These are phyloP conservation scores for Eumerus sabulonum DNA, from an alignment of 2,888 invertebrate genomes.

Conservation along the genomic window DNA sequence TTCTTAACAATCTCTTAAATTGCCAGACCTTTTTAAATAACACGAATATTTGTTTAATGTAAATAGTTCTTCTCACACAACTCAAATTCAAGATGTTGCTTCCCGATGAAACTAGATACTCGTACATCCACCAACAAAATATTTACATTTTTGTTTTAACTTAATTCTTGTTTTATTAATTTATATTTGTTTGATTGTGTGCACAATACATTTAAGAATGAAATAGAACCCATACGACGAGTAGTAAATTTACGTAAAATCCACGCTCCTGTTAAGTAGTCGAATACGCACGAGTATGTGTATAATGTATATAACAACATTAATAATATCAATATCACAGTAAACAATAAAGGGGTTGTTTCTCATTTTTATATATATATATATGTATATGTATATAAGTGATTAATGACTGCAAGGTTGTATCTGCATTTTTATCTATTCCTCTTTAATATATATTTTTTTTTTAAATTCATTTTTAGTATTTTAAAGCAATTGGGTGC, in stretches of 20 bases:
- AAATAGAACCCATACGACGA: constrained; percentile 22
- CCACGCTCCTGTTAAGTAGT: background rate
- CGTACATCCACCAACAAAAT: too few relatives aligned
- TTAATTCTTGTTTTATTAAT: constrained; percentile 4
- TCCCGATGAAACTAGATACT: too few relatives aligned
- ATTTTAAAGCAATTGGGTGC: constrained; percentile 46
- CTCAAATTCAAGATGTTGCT: constrained; percentile 8
- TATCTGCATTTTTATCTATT: constrained; percentile 39
- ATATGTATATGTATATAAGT: background rate
- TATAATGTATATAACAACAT: constrained; percentile 50
- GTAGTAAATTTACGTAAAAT: constrained; percentile 12
- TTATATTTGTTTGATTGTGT: too few relatives aligned
- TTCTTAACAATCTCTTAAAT: too few relatives aligned
- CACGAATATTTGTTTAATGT: too few relatives aligned
- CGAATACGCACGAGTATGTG: constrained; percentile 36
- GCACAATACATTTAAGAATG: constrained; percentile 10
- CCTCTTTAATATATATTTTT: constrained; percentile 15
- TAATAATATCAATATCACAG: constrained; percentile 68
- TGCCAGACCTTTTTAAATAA: too few relatives aligned
- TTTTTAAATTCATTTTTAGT: constrained; percentile 5
- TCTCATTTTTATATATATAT: constrained; percentile 13
- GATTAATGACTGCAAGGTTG: constrained; percentile 62
- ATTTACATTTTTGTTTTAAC: too few relatives aligned
- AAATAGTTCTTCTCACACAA: constrained; percentile 13
- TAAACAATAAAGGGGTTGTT: constrained; percentile 65